Conservation (phyloP, 2,888 invertebrate species). For the Sesia bembeciformis region DNA sequence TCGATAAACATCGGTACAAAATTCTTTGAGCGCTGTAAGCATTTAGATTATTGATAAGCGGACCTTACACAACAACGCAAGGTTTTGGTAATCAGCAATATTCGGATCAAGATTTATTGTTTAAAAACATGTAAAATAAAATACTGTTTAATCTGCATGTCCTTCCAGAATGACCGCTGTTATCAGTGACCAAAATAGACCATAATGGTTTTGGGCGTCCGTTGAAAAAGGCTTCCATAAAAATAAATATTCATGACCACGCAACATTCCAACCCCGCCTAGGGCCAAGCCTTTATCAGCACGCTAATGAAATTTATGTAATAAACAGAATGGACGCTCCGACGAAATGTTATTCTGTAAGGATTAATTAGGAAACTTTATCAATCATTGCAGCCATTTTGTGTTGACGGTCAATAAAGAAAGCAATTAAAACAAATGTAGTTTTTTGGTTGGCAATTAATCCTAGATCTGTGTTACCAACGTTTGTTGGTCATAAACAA, state of each 20-base stretch:
- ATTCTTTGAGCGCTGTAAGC: conserved; percentile 9
- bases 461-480: too few relatives aligned
- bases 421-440: too few relatives aligned
- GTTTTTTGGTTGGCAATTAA: too few relatives aligned
- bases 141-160: background rate
- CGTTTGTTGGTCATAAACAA: too few relatives aligned
- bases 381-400: too few relatives aligned
- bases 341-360: background rate
- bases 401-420: too few relatives aligned
- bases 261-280: conserved; percentile 40
- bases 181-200: conserved; percentile 26
- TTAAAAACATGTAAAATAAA: background rate
- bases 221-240: conserved; percentile 32
- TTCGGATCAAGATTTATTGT: background rate
- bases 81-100: background rate
- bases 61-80: background rate
- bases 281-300: conserved; percentile 47
- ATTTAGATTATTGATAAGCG: conserved; percentile 9
- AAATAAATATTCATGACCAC: conserved; percentile 61
- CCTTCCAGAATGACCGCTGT: conserved; percentile 20
- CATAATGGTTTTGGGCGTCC: conserved; percentile 28
- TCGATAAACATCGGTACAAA: conserved; percentile 14
- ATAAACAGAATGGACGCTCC: background rate
- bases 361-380: too few relatives aligned
- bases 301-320: conserved; percentile 33